These are phyloP conservation scores for Hirtodrosophila cameraria DNA, from an alignment of 2,888 invertebrate species.

Conservation along the genomic window DNA sequence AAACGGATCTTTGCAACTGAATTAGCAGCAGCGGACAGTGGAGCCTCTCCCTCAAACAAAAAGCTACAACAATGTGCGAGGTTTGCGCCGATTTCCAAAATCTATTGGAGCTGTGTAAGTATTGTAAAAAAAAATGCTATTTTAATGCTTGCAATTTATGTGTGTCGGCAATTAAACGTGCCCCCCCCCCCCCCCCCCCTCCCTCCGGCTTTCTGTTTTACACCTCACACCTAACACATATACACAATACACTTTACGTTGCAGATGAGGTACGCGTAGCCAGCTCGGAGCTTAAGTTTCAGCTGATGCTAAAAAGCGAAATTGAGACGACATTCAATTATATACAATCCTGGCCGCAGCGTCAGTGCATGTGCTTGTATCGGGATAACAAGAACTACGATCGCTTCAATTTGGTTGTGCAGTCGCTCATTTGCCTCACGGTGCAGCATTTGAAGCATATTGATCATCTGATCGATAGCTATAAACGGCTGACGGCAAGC, in stretches of 20 bases:
- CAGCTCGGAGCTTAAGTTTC: conserved; percentile 89
- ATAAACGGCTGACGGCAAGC: conserved; percentile 82
- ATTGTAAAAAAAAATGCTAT: conserved; percentile 18
- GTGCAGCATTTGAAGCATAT: conserved; percentile 92
- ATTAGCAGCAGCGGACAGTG: conserved; percentile 49
- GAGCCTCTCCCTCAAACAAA: conserved; percentile 47
- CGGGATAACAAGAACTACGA: conserved; percentile 96
- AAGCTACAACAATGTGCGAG: conserved; percentile 90
- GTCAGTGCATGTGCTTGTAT: conserved; percentile 98
- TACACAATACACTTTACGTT: conserved; percentile 45
- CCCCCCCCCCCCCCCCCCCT: conserved; percentile 26
- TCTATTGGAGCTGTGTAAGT: conserved; percentile 93
- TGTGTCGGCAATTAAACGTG: conserved; percentile 50
- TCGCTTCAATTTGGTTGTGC: conserved; percentile 94
- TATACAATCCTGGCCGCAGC: conserved; percentile 95
- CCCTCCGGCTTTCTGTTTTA: too few relatives aligned
- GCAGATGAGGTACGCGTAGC: conserved; percentile 91
- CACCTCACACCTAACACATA: too few relatives aligned
- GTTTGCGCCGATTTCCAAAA: conserved; percentile 97
- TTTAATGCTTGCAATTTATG: not conserved
- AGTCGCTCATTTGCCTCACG: conserved; percentile 92
- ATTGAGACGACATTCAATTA: conserved; percentile 93
- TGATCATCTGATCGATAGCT: conserved; percentile 85
- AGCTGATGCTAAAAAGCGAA: conserved; percentile 90
- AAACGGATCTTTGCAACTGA: conserved; percentile 59